These are phyloP conservation scores for Xestia c-nigrum DNA, from an alignment of 2,888 invertebrate species.

Conservation along the genomic window DNA sequence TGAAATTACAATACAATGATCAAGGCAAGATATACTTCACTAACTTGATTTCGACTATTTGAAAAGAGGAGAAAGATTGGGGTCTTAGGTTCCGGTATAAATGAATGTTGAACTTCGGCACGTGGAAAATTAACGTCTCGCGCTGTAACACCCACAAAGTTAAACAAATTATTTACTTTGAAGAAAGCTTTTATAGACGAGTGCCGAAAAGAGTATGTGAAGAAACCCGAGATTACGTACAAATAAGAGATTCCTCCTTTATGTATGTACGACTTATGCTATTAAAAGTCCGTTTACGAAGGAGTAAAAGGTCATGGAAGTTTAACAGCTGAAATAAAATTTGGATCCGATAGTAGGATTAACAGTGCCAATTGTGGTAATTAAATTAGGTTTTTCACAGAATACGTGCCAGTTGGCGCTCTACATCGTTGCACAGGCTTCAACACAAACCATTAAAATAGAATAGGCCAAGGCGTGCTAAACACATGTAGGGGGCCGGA, in stretches of 20 bases:
- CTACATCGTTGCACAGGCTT: neutral
- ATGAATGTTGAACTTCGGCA: neutral
- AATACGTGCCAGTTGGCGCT: constrained; percentile 15
- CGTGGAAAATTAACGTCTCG: neutral
- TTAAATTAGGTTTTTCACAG: neutral
- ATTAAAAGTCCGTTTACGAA: neutral
- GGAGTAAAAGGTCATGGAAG: neutral
- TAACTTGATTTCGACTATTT: neutral
- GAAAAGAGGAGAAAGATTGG: neutral
- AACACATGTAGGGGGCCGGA: neutral
- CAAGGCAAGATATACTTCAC: neutral
- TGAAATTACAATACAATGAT: no score
- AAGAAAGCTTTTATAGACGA: neutral
- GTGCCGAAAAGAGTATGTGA: neutral
- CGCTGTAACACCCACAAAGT: neutral
- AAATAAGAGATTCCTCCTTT: neutral
- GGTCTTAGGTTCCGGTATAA: neutral
- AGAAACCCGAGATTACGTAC: neutral
- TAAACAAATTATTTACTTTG: constrained; percentile 3
- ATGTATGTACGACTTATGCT: neutral
- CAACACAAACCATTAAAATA: neutral
- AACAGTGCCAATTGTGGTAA: constrained; percentile 12
- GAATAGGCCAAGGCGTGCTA: neutral
- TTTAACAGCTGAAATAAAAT: constrained; percentile 1
- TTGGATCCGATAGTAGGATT: neutral